Evolutionary conservation across 2,113 vertebrate genomes (phyloP), one percentile per base, ranked within the genome.

Genomic region (Seriola aureovittata): DNA sequence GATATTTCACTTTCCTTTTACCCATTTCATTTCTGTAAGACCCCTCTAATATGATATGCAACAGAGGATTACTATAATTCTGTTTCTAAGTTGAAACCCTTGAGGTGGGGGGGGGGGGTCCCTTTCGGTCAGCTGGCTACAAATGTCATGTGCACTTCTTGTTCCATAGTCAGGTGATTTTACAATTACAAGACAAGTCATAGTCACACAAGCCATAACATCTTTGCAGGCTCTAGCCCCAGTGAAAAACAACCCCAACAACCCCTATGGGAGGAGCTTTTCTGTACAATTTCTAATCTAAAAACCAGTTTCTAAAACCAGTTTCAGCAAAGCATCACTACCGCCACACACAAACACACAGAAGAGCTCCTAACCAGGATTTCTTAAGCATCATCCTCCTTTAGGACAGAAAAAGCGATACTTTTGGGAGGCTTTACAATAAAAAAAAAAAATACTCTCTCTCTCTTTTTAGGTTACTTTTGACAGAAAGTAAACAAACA

Each of bases 101-200:
- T 5, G 16, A 29, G 11, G 29, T 52, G 19, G 1, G 7, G 25
- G 36, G 11, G 32, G 1, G 4, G 11, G 50, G 50, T 21, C 19
- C 19, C 17, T 21, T 50, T 23, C 60, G 68, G 54, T 83, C 63
- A 71, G 55, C 29, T 67, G 38, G 44, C 65, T 67, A 19, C 46
- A 58, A 32, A 60, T 78, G 50, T 65, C 64, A 78, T 81, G 60
- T 72, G 58, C 14, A 42, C 8, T 48, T n/a, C 42, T 67, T 36
- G 32, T 68, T 52, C 10, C 29, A 66, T 13, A 57, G 57, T 85
- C 69, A 62, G 65, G 52, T 81, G 55, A 86, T 59, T 58, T n/a
- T 3, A 57, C 6, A 10, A 52, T 23, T 52, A 58, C 25, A 67
- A 29, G 19, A 64, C 57, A 76, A 50, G 16, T 40, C 21, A 23